phyloP scores from a whole-genome alignment of 1,140 invertebrate genomes.

The Heliconius himera region DNA sequence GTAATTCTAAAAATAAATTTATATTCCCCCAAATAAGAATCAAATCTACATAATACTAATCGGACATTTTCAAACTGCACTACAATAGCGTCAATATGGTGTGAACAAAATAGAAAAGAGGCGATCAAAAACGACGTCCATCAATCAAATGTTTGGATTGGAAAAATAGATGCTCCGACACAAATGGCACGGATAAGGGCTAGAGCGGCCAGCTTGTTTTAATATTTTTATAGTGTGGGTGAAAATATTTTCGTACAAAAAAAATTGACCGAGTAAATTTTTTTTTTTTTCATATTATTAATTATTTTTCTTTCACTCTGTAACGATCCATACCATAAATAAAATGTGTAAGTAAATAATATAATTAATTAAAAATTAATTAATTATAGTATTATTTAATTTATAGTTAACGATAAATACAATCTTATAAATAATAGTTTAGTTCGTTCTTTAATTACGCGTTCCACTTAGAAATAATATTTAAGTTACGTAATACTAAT shows the following conservation, averaged over 20 bases:
- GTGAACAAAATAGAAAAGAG: background rate
- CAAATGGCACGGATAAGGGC: background rate
- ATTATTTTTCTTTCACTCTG: too few species aligned
- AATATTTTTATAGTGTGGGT: background rate
- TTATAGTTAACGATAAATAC: too few species aligned
- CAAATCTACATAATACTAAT: background rate
- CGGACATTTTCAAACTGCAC: background rate
- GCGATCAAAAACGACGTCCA: background rate
- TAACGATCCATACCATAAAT: too few species aligned
- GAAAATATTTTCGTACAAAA: background rate
- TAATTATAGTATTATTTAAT: too few species aligned
- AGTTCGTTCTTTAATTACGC: too few species aligned
- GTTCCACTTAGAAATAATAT: too few species aligned
- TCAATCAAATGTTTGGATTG: constrained; percentile 13
- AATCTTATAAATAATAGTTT: too few species aligned
- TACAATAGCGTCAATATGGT: background rate
- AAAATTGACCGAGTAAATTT: background rate
- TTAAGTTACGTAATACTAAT: too few species aligned
- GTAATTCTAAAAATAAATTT: too few species aligned
- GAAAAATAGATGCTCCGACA: background rate
- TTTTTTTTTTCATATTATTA: background rate
- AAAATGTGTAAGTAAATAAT: too few species aligned
- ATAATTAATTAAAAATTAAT: too few species aligned
- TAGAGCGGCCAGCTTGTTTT: background rate
- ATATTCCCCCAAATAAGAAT: background rate